These are phyloP conservation scores for Goniozus legneri DNA, from an alignment of 1,140 invertebrate species.

Conservation along the genomic window DNA sequence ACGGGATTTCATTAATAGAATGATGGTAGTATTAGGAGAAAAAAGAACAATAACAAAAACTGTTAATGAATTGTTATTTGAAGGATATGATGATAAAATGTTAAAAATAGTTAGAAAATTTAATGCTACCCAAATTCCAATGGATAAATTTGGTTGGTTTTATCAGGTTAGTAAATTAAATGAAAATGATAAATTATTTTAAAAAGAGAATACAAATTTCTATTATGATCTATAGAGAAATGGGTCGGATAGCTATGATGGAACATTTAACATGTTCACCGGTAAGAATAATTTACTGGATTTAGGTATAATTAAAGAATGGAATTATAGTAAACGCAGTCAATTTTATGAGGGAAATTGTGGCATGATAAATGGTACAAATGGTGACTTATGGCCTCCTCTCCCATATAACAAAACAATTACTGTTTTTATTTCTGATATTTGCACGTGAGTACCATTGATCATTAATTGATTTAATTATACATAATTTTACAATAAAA, in stretches of 20 bases:
- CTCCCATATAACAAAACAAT: constrained; percentile 55
- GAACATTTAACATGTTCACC: constrained; percentile 70
- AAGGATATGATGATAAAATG: constrained; percentile 70
- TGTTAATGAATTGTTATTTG: constrained; percentile 66
- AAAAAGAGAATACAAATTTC: background rate
- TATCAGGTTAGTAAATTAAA: constrained; percentile 53
- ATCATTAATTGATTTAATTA: background rate
- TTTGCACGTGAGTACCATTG: constrained; percentile 59
- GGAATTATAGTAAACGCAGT: constrained; percentile 62
- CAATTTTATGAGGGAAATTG: constrained; percentile 61
- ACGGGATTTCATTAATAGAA: constrained; percentile 53
- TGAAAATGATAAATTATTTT: background rate
- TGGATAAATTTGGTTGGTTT: constrained; percentile 75
- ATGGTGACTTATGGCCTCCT: constrained; percentile 76
- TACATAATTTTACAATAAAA: background rate
- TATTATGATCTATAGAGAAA: constrained; percentile 59
- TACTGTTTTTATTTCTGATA: constrained; percentile 66
- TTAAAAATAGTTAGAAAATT: constrained; percentile 59
- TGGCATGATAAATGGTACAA: constrained; percentile 64
- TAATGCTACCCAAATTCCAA: constrained; percentile 62
- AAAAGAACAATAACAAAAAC: constrained; percentile 62
- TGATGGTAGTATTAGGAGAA: constrained; percentile 55
- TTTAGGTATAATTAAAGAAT: constrained; percentile 64
- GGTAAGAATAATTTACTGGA: constrained; percentile 61
- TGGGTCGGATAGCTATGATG: constrained; percentile 66